phyloP scores from a whole-genome alignment of 2,888 invertebrate genomes.

The Patella ulyssiponensis region DNA sequence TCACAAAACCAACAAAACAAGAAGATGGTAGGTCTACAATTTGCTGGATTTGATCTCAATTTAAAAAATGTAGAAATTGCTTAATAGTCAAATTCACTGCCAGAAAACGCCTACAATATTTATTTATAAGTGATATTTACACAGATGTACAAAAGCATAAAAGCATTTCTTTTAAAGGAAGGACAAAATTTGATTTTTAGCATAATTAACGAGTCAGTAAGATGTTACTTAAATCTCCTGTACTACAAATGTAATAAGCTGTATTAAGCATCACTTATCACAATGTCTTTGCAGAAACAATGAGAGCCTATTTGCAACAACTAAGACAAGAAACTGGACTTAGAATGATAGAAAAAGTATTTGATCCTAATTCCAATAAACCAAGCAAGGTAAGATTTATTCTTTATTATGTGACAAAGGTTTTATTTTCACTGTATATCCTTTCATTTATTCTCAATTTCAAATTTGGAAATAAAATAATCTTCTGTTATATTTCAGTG shows the following conservation, averaged over 20 bases:
- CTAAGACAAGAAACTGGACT: constrained; percentile 94
- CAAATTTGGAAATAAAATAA: neutral
- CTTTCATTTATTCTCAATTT: neutral
- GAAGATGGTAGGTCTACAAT: constrained; percentile 81
- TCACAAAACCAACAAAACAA: constrained; percentile 85
- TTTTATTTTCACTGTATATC: constrained; percentile 6
- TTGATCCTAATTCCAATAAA: constrained; percentile 90
- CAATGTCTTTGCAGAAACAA: constrained; percentile 78
- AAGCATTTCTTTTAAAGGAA: too few relatives aligned
- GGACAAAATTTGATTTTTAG: too few relatives aligned
- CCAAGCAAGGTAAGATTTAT: constrained; percentile 82
- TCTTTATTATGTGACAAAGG: neutral
- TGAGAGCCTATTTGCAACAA: constrained; percentile 94
- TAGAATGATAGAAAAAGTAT: constrained; percentile 93
- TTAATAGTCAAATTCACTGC: too few relatives aligned
- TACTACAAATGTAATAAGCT: too few relatives aligned
- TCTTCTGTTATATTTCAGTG: constrained; percentile 76
- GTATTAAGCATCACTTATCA: too few relatives aligned
- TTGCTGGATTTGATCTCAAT: too few relatives aligned
- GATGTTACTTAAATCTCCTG: too few relatives aligned
- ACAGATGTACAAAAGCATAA: too few relatives aligned
- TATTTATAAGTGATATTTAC: too few relatives aligned
- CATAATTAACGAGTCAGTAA: too few relatives aligned
- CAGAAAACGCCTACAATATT: too few relatives aligned
- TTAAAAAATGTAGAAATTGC: too few relatives aligned